Percentiles rank a stretch among this genome's conserved stretches.
These are phyloP conservation scores for Colaptes auratus DNA, from an alignment of 2,113 vertebrate genomes.

Conservation along the genomic window DNA sequence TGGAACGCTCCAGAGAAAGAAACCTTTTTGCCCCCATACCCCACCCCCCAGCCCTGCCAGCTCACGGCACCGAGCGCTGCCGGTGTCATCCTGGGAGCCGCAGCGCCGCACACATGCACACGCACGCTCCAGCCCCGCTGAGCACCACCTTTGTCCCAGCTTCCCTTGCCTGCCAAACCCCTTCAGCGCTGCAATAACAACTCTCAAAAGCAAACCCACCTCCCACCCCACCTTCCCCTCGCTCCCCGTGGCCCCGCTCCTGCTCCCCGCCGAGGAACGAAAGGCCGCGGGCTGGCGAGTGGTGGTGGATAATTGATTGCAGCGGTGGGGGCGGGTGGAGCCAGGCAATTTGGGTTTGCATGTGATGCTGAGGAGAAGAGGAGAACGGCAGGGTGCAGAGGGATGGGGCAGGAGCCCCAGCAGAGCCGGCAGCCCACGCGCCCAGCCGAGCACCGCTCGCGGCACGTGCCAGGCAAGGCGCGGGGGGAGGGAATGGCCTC, in stretches of 20 bases:
- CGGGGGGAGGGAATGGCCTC: neutral
- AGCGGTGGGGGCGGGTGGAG: conserved; percentile 32
- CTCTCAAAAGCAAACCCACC: conserved; percentile 45
- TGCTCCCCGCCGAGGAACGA: conserved; percentile 12
- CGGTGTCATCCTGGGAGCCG: neutral
- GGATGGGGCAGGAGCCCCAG: conserved; percentile 33
- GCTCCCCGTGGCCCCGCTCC: neutral
- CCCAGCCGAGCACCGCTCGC: neutral
- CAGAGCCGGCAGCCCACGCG: conserved; percentile 4
- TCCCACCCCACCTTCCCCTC: neutral
- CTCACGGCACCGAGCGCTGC: neutral
- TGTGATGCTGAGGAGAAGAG: conserved; percentile 49
- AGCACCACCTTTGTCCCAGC: conserved; percentile 42
- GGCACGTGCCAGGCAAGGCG: conserved; percentile 2
- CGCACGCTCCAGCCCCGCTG: neutral
- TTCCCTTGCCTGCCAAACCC: conserved; percentile 21
- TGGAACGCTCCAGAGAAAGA: neutral
- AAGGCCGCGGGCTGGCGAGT: conserved; percentile 27
- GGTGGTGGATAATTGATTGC: conserved; percentile 49
- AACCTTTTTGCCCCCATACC: neutral
- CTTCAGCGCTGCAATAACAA: conserved; percentile 11
- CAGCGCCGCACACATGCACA: neutral
- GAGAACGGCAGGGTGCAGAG: conserved; percentile 21
- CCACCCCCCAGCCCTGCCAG: neutral
- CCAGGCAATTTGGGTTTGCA: conserved; percentile 60